phyloP scores from a whole-genome alignment of 2,113 vertebrate species.

The Fulica atra region DNA sequence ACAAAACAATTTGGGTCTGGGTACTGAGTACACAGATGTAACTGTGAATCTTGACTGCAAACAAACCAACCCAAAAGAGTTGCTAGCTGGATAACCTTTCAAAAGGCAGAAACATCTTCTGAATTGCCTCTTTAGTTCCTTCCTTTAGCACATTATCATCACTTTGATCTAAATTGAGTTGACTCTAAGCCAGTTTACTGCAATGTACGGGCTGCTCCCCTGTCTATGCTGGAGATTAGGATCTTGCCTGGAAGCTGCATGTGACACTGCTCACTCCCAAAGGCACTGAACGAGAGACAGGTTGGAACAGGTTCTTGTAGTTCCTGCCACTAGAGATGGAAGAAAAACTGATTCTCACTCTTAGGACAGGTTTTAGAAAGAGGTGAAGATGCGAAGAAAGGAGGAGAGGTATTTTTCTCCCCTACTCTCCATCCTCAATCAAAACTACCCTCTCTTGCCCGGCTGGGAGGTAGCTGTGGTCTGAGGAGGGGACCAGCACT shows the following conservation, averaged over 20 bases:
- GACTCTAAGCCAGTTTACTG: conserved; percentile 27
- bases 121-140: neutral
- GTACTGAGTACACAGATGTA: neutral
- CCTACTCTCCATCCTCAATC: neutral
- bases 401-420: neutral
- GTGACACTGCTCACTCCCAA: neutral
- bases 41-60: neutral
- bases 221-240: neutral
- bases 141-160: conserved; percentile 13
- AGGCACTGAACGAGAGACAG: neutral
- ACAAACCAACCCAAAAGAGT: neutral
- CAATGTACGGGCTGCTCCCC: neutral
- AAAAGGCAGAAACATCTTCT: neutral
- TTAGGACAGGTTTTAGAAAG: neutral
- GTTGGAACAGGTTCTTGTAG: neutral
- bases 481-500: neutral
- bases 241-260: neutral
- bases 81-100: neutral
- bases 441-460: neutral
- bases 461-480: neutral
- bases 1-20: neutral
- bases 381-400: neutral
- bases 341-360: neutral
- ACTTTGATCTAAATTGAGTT: conserved; percentile 56
- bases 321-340: neutral